phyloP scores from a whole-genome alignment of 2,797 vertebrate genomes.

The Coracias cyanogaster region DNA sequence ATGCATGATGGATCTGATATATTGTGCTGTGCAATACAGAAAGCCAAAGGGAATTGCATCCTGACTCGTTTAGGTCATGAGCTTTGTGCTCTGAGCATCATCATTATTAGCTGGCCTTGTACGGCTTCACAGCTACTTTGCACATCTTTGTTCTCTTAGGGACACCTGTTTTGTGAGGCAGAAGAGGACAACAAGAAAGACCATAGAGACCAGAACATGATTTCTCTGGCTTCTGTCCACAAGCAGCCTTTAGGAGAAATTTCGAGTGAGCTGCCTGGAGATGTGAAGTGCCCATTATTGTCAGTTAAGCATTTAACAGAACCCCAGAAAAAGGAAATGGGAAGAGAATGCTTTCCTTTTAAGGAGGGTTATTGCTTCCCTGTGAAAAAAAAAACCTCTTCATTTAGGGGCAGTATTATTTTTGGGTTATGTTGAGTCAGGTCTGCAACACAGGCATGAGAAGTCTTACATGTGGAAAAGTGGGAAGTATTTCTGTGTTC shows the following conservation, averaged over 20 bases:
- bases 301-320: background rate
- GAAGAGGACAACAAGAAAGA: background rate
- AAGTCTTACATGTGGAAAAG: background rate
- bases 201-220: background rate
- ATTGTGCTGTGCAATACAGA: background rate
- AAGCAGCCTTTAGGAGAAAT: background rate
- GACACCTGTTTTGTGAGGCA: background rate
- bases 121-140: background rate
- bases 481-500: slow-evolving; percentile 9
- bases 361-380: background rate
- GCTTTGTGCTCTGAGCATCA: background rate
- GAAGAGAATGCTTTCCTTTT: background rate
- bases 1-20: background rate
- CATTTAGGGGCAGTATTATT: background rate
- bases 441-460: background rate
- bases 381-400: background rate
- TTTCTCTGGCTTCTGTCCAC: slow-evolving; percentile 14
- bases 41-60: background rate
- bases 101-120: background rate
- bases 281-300: background rate
- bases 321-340: background rate
- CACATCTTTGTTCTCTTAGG: background rate
- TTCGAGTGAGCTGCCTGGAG: background rate
- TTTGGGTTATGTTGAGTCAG: background rate
- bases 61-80: background rate